Conservation (phyloP, 2,888 invertebrate genomes). For the Eristalis tenax region DNA sequence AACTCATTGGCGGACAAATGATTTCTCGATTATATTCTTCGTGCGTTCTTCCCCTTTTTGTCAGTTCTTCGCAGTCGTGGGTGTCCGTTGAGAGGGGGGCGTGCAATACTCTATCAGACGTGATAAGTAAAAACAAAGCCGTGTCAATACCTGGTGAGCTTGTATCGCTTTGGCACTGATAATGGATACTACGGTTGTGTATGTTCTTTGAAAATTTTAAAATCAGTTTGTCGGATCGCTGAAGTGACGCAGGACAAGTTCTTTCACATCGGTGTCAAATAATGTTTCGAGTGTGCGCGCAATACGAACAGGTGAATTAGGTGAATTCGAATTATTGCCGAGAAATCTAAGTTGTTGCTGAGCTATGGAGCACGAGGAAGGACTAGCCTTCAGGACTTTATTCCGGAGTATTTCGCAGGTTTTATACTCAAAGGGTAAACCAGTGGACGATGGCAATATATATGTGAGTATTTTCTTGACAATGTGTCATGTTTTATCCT, state of each 20-base stretch:
- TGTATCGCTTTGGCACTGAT: conserved; percentile 54
- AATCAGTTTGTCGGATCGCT: conserved; percentile 56
- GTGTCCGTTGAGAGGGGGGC: conserved; percentile 22
- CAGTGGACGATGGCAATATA: conserved; percentile 11
- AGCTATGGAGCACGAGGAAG: conserved; percentile 33
- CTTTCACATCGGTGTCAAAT: background rate
- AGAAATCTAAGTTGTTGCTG: background rate
- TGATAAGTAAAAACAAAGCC: conserved; percentile 59
- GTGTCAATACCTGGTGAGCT: conserved; percentile 49
- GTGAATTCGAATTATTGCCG: conserved; percentile 1
- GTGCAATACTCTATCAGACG: conserved; percentile 52
- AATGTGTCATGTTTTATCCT: background rate
- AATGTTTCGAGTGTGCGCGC: conserved; percentile 27
- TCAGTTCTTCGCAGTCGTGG: conserved; percentile 3
- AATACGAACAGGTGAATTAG: background rate
- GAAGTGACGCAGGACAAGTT: conserved; percentile 40
- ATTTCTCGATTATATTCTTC: conserved; percentile 27
- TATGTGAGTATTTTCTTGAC: conserved; percentile 36
- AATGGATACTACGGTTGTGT: conserved; percentile 46
- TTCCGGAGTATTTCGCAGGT: conserved; percentile 79
- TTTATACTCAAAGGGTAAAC: conserved; percentile 73
- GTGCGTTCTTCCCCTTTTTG: conserved; percentile 6
- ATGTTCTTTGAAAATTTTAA: conserved; percentile 34
- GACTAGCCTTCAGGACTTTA: conserved; percentile 74
- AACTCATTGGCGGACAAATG: conserved; percentile 38